Evolutionary conservation across 1,140 invertebrate species (phyloP).

Genomic region (Neodiprion fabricii): DNA sequence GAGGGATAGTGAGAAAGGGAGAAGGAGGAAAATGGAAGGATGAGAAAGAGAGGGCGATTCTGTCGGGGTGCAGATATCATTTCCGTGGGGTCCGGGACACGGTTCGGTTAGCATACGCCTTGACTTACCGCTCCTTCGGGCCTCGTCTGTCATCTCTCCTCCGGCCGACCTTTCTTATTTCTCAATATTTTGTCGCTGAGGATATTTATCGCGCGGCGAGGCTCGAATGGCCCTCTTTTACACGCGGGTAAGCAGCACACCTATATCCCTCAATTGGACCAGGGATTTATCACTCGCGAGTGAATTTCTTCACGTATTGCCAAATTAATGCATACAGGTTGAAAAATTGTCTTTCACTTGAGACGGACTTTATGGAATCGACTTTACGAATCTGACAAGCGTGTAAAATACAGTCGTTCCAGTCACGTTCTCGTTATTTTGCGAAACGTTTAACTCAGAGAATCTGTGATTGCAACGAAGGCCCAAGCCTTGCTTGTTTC

Average conservation of each 20-base stretch:
- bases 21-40: not conserved
- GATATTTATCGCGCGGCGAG: conserved; percentile 33
- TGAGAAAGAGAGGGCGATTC: not conserved
- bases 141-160: not conserved
- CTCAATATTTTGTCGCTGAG: conserved; percentile 40
- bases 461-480: too few relatives aligned
- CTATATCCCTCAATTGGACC: too few relatives aligned
- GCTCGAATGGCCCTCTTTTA: not conserved
- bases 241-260: not conserved
- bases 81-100: not conserved
- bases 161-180: conserved; percentile 30
- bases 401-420: too few relatives aligned
- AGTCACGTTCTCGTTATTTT: too few relatives aligned
- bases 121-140: conserved; percentile 4
- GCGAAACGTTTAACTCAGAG: too few relatives aligned
- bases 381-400: too few relatives aligned
- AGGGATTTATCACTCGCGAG: too few relatives aligned
- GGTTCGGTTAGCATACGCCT: conserved; percentile 36
- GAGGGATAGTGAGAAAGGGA: not conserved
- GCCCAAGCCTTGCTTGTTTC: too few relatives aligned
- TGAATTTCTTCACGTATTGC: too few relatives aligned
- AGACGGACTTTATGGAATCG: too few relatives aligned
- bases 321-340: too few relatives aligned
- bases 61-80: not conserved
- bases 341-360: too few relatives aligned